These are phyloP conservation scores for Enteromius radiatus DNA, from an alignment of 2,797 vertebrate species.

Conservation along the genomic window DNA sequence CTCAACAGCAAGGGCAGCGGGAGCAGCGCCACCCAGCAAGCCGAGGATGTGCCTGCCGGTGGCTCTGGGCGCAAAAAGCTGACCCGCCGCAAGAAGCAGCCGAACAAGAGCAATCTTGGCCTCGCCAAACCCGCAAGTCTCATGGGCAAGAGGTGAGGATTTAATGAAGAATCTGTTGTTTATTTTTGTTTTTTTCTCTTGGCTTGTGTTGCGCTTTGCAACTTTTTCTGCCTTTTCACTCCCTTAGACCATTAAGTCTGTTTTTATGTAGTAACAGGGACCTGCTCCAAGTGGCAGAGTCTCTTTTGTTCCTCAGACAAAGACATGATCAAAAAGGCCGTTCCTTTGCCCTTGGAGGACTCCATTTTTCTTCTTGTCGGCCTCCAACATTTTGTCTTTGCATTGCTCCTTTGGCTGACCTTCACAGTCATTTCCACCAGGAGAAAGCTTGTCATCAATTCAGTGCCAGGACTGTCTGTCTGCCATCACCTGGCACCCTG, in stretches of 20 bases:
- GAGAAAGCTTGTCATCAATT: conserved; percentile 62
- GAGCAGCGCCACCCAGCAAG: conserved; percentile 68
- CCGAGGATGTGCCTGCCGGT: conserved; percentile 58
- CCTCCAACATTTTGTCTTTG: conserved; percentile 57
- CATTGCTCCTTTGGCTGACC: conserved; percentile 60
- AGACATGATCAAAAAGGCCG: conserved; percentile 54
- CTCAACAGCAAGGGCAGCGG: conserved; percentile 81
- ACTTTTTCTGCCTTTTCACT: conserved; percentile 14
- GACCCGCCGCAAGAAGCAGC: conserved; percentile 78
- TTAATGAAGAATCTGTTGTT: conserved; percentile 33
- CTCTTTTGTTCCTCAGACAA: conserved; percentile 55
- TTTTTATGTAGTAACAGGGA: conserved; percentile 32
- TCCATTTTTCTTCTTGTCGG: conserved; percentile 46
- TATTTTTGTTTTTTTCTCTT: conserved; percentile 6
- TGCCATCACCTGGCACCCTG: conserved; percentile 61
- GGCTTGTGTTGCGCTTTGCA: conserved; percentile 16
- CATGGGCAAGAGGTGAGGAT: conserved; percentile 87
- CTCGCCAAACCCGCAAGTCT: conserved; percentile 75
- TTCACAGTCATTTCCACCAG: conserved; percentile 60
- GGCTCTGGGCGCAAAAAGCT: conserved; percentile 77
- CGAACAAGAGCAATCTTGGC: conserved; percentile 71
- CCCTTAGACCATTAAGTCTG: conserved; percentile 13
- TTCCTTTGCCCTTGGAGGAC: conserved; percentile 41
- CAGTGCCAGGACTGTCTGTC: conserved; percentile 58
- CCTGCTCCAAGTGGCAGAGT: conserved; percentile 22